These are phyloP conservation scores for Cerastis rubricosa DNA, from an alignment of 2,888 invertebrate species.

Conservation along the genomic window DNA sequence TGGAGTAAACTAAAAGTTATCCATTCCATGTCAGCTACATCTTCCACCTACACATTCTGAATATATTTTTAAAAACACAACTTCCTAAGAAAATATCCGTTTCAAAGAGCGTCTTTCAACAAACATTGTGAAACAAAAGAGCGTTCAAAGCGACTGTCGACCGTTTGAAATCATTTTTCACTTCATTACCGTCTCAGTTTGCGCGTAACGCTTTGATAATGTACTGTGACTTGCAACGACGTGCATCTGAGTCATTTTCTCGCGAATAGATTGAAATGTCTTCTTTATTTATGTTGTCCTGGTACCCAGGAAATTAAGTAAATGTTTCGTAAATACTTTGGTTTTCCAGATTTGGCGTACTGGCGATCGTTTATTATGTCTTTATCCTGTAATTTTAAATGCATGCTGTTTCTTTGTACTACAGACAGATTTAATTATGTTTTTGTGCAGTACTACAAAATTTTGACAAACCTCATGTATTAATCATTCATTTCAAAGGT, in stretches of 20 bases:
- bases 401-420: neutral
- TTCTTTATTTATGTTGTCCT: conserved; percentile 49
- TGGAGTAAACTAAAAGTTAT: conserved; percentile 21
- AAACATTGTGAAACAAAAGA: conserved; percentile 62
- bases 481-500: neutral
- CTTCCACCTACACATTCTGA: conserved; percentile 14
- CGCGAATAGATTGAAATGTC: conserved; percentile 55
- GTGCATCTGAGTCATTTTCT: conserved; percentile 63
- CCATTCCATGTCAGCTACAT: conserved; percentile 7
- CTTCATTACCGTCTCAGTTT: conserved; percentile 74
- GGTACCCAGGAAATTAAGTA: conserved; percentile 16
- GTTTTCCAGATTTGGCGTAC: too few species aligned
- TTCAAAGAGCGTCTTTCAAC: conserved; percentile 66
- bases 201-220: conserved; percentile 71
- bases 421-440: neutral
- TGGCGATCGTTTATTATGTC: neutral
- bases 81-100: conserved; percentile 66
- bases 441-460: neutral
- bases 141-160: conserved; percentile 62
- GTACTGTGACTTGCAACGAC: conserved; percentile 70
- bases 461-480: neutral
- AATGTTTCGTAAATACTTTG: neutral
- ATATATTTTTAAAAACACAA: conserved; percentile 52
- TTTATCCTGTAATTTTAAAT: neutral
- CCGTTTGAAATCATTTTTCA: conserved; percentile 76